Evolutionary conservation across 2,888 invertebrate genomes (phyloP).

Genomic region (Alentia gelatinosa): DNA sequence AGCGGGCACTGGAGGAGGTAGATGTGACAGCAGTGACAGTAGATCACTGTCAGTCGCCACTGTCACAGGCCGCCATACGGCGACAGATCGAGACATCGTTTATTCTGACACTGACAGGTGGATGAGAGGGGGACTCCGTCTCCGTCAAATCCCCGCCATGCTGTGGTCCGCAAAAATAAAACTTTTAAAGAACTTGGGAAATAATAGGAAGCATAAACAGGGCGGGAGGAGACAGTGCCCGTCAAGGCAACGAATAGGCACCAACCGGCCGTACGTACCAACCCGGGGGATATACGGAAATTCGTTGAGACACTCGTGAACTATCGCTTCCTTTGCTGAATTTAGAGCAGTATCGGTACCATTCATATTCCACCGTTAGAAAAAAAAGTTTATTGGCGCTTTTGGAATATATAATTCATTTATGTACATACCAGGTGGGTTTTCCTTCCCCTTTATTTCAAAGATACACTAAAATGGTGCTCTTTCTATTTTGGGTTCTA

Average conservation of each 20-base stretch:
- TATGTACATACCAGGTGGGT: no score
- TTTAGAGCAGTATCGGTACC: not conserved
- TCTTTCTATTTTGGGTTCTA: no score
- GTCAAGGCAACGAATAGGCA: not conserved
- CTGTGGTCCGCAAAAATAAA: not conserved
- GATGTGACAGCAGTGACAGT: not conserved
- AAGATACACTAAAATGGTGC: no score
- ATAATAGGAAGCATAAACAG: not conserved
- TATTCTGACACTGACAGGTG: constrained; percentile 21
- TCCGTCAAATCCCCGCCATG: not conserved
- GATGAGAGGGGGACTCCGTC: not conserved
- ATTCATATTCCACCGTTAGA: no score
- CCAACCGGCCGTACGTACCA: not conserved
- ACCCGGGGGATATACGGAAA: not conserved
- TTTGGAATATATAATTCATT: no score
- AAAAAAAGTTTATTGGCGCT: no score
- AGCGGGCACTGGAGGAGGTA: constrained; percentile 6
- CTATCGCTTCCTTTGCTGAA: not conserved
- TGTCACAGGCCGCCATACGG: not conserved
- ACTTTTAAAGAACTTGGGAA: not conserved
- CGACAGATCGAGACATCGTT: not conserved
- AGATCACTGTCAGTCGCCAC: not conserved
- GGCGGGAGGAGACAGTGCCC: not conserved
- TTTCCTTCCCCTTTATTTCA: no score
- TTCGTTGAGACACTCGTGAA: not conserved